phyloP scores from a whole-genome alignment of 2,797 vertebrate species.

The Forpus xanthops region DNA sequence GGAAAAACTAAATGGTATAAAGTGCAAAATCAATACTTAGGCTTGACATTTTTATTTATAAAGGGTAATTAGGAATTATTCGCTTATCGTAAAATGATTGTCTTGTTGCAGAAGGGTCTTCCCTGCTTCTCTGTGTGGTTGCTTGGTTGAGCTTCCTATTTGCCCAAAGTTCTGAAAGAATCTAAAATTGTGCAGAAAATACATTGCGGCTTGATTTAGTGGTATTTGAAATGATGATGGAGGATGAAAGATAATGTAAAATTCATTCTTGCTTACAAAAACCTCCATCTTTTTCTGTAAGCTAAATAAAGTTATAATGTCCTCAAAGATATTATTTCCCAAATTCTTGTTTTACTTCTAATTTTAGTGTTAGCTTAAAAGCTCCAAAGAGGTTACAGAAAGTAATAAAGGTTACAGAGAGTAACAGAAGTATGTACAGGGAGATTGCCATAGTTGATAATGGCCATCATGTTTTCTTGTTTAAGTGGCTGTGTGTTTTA shows the following conservation, averaged over 20 bases:
- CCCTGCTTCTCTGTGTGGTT: background rate
- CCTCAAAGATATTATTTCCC: background rate
- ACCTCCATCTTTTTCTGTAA: background rate
- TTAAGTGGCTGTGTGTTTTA: background rate
- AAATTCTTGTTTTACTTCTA: background rate
- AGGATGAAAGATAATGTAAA: background rate
- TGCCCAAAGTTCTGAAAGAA: background rate
- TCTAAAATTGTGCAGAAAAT: background rate
- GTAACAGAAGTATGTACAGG: background rate
- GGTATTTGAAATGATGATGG: background rate
- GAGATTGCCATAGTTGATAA: background rate
- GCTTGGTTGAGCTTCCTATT: background rate
- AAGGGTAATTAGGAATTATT: background rate
- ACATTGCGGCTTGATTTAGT: background rate
- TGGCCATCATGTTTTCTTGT: background rate
- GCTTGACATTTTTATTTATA: background rate
- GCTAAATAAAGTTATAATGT: background rate
- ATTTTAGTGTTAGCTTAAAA: background rate
- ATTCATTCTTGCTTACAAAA: background rate
- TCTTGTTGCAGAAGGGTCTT: background rate
- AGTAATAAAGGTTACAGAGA: background rate
- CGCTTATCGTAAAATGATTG: background rate
- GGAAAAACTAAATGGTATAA: background rate
- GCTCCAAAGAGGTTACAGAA: background rate
- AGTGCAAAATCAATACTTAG: background rate